Base-by-base conservation (phyloP, 1,140 invertebrate species). In the Drosophila ironensis region DNA sequence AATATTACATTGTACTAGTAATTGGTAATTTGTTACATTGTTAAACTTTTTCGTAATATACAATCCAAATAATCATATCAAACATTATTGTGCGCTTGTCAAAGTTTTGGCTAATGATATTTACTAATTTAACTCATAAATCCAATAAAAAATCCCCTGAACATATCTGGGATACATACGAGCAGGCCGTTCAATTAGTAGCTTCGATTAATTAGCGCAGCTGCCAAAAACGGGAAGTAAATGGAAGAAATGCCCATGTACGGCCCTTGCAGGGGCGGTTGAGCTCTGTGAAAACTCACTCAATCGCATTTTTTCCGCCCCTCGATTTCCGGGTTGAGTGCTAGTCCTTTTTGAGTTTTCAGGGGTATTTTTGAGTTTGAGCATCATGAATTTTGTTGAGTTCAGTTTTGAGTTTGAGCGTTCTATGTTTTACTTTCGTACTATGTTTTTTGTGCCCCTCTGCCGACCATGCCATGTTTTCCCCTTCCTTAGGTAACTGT, bases 171-270 rank as follows among this genome's bases (percentile, higher is more conserved):
- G n/a, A n/a, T n/a, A n/a, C n/a, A n/a, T n/a, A n/a, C 40, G 44
- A 70, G 60, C 40, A 42, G 57, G 44, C 48, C 41, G 27, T 71
- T 67, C 35, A 57, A 68, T 41, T 71, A 56, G 52, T 57, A 78
- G 44, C 40, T 63, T 70, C 37, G 27, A 73, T 82, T 78, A 82
- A 82, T 84, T 82, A 82, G 73, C 78, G 53, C 78, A 69, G 52
- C 68, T 71, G 68, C 27, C 28, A 38, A 12, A 28, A 46, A 42
- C 30, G 45, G 4, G 12, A 41, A 37, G 17, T 25, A 46, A 11
- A 54, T 54, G 28, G 16, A 33, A 46, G 14, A 40, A 24, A 19
- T 61, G 9, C 17, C 37, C 27, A 41, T 27, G 12, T 48, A 50
- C 22, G 17, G 8, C 17, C 6, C 4, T 41, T 16, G 2, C 25